Base-by-base conservation (phyloP, 2,888 invertebrate species). In the Archips crataeganus region DNA sequence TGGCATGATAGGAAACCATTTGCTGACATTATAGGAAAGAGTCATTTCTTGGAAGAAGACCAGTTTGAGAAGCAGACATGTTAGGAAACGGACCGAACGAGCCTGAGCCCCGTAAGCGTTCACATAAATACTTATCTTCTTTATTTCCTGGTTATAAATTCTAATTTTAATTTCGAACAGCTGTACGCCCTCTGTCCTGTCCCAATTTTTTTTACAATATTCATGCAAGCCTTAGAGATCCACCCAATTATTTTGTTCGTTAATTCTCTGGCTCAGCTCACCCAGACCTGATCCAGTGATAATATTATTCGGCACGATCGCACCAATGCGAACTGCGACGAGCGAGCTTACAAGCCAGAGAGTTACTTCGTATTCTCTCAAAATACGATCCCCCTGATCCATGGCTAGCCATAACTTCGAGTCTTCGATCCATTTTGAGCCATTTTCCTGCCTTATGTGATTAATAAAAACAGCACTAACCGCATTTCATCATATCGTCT, bases 221-320 rank as follows among this genome's bases (percentile, higher is more conserved):
- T 32, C 71, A 71, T 23, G 42, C 42, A 63, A 64, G 54, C 45
- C 36, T 49, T 49, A 59, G 42, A 11, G 34, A 54, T 15, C 15
- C 32, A 54, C 39, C 8, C 68, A 68, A 68, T 73, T 73, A 68
- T 63, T 66, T 71, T 57, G 62, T 57, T 39, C 39, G 68, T 47
- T 73, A 63, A 72, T 67, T 63, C 68, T 23, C n/a, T n/a, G 47
- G 67, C 62, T 63, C 47, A 23, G 23, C 49, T 61, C 34, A 5
- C 61, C 51, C 34, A 39, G 36, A 47, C 57, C 49, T 73, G 67
- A 73, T 73, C 72, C 72, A 73, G 54, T 63, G 72, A 72, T 72
- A 72, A 72, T 68, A 68, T 72, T 72, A 62, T 68, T 68, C 62
- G 68, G 67, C 72, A 72, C 72, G 72, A 72, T 68, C 72, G 47